phyloP scores from a whole-genome alignment of 2,797 vertebrate genomes.

The Hozukius guyotensis region DNA sequence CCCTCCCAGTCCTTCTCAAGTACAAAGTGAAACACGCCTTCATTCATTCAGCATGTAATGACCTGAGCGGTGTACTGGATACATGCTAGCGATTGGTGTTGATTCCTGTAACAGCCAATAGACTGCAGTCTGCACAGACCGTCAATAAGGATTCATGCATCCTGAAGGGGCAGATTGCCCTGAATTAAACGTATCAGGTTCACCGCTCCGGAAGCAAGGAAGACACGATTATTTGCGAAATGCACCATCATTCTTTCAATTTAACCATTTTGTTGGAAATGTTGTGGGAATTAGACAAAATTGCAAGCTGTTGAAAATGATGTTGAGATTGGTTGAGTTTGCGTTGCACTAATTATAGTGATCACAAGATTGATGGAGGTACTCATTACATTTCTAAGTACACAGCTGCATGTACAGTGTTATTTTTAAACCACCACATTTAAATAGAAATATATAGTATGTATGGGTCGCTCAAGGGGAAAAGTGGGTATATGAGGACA shows the following conservation, averaged over 20 bases:
- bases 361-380: neutral
- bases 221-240: neutral
- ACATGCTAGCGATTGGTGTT: neutral
- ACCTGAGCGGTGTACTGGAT: neutral
- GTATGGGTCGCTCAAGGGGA: neutral
- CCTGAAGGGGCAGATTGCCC: neutral
- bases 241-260: neutral
- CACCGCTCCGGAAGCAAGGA: neutral
- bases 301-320: neutral
- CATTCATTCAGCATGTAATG: neutral
- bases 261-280: neutral
- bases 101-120: neutral
- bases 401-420: neutral
- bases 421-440: neutral
- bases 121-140: too few species aligned
- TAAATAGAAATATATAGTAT: neutral
- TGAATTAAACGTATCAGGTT: neutral
- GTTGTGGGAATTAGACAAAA: neutral
- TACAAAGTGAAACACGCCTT: neutral
- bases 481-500: neutral
- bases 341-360: neutral
- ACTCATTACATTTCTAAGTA: neutral
- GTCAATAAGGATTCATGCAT: neutral
- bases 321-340: neutral
- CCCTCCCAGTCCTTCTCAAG: neutral